Base-by-base conservation (phyloP, 2,888 invertebrate genomes). In the Apotomis betuletana region DNA sequence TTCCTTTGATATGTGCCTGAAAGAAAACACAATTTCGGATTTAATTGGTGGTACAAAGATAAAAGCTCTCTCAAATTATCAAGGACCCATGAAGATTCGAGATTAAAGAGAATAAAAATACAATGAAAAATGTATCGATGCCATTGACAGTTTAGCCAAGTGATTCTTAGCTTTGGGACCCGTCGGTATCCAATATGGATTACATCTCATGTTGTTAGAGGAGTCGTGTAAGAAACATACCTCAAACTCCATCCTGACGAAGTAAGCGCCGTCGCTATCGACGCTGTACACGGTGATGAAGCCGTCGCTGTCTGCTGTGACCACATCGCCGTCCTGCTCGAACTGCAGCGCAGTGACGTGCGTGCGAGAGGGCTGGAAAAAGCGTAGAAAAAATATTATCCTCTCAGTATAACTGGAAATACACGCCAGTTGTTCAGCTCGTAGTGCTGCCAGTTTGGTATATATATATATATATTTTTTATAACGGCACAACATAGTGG, bases 221-320 rank as follows among this genome's bases (percentile, higher is more conserved):
- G 27, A 27, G 27, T 27, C 27, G 46, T 38, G 6, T 41, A 44
- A 44, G 8, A 4, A 44, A 49, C 49, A 46, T 82, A 95, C 96
- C 92, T 97, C 97, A 83, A 97, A 97, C 88, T 97, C 97, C 94
- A 97, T 97, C 76, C 97, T 94, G 4, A 97, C 97, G 82, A 97
- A 97, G 87, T 97, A 98, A 1, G 97, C 97, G 0, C 97, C 98
- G 81, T 97, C 97, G 44, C 97, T 96, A 83, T 97, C 97, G 0
- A 97, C 97, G 75, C 97, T 96, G 88, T 98, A 98, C 73, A 98
- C 95, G 4, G 98, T 97, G 75, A 98, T 97, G 81, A 97, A 97
- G 6, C 98, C 98, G 84, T 97, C 97, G 74, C 97, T 97, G 82
- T 98, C 98, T 0, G 98, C 98, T 0, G 98, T 98, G 60, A 98